Conservation (phyloP, 1,140 invertebrate species). For the Magallana gigas region DNA sequence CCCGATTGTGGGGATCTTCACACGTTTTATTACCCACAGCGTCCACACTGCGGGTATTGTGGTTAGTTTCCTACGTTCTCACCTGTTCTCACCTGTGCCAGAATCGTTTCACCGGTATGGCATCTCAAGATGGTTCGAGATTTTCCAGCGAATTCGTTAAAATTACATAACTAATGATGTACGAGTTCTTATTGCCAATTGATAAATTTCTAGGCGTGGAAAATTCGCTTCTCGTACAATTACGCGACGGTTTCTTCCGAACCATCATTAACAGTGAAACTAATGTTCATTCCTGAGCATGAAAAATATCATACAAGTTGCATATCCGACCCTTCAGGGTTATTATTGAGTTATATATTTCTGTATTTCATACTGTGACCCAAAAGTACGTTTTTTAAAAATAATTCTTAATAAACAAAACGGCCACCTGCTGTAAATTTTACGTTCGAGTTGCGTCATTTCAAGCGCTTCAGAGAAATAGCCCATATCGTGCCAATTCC, state of each 20-base stretch:
- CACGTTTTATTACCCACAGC: constrained; percentile 2
- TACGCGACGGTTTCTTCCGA: neutral
- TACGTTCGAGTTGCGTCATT: constrained; percentile 29
- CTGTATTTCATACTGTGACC: neutral
- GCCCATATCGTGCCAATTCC: constrained; percentile 28
- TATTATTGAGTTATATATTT: neutral
- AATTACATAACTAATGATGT: constrained; percentile 37
- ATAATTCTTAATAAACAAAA: neutral
- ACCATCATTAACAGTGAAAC: constrained; percentile 8
- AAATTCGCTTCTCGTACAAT: neutral
- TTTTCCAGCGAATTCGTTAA: neutral
- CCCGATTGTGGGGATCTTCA: neutral
- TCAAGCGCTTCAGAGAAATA: constrained; percentile 11
- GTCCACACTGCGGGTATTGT: constrained; percentile 10
- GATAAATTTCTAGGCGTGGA: constrained; percentile 30
- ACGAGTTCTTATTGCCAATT: constrained; percentile 33
- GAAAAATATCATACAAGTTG: constrained; percentile 16
- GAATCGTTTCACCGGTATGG: constrained; percentile 27
- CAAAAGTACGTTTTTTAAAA: constrained; percentile 13
- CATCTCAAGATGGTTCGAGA: constrained; percentile 13
- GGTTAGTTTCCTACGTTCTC: neutral
- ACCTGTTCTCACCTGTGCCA: constrained; percentile 34
- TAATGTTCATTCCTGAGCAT: constrained; percentile 20
- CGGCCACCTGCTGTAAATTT: constrained; percentile 18
- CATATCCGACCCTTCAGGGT: neutral